These are phyloP conservation scores for Nesoenas mayeri DNA, from an alignment of 2,113 vertebrate species.

Conservation along the genomic window DNA sequence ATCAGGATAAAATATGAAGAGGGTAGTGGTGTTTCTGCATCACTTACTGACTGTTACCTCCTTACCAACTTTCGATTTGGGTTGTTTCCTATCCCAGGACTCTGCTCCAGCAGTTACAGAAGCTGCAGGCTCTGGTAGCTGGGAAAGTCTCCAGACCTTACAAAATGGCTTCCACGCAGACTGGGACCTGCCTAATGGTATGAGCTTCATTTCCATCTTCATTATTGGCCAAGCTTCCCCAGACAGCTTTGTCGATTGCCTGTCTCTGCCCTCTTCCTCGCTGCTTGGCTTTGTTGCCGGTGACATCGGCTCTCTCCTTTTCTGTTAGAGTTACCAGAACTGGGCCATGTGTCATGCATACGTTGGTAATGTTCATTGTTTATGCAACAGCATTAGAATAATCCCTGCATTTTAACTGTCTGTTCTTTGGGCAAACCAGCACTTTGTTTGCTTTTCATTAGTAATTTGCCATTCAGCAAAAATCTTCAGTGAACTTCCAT, in stretches of 20 bases:
- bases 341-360: background rate
- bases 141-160: slow-evolving; percentile 87
- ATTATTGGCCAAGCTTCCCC: background rate
- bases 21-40: background rate
- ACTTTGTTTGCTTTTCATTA: slow-evolving; percentile 14
- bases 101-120: slow-evolving; percentile 90
- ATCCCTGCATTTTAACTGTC: background rate
- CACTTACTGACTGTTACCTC: background rate
- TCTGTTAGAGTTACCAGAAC: background rate
- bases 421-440: background rate
- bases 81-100: slow-evolving; percentile 74
- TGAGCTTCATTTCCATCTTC: background rate
- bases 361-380: background rate
- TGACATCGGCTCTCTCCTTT: background rate
- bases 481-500: background rate
- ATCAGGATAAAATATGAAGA: background rate
- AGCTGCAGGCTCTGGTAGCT: slow-evolving; percentile 86
- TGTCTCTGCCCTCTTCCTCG: background rate
- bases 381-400: background rate
- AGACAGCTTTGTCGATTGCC: background rate
- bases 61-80: background rate
- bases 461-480: background rate
- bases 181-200: slow-evolving; percentile 91
- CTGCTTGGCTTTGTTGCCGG: background rate
- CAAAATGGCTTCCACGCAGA: slow-evolving; percentile 90